Evolutionary conservation across 2,113 vertebrate species (phyloP).

Genomic region (Silurus meridionalis): DNA sequence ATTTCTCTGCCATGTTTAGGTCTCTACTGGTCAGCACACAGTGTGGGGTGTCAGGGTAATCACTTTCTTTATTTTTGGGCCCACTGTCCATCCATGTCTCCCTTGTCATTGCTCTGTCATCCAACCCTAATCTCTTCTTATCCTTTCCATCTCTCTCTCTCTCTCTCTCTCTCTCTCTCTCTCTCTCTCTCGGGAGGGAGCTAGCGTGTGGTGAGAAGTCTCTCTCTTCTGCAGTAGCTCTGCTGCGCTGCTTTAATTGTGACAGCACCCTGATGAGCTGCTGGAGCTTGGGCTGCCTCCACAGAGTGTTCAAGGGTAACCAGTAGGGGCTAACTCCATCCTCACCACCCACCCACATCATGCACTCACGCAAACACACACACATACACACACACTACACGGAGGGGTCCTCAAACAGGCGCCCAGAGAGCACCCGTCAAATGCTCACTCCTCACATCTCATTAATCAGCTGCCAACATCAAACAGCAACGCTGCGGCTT

Average conservation of each 20-base stretch:
- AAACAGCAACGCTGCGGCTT: conserved; percentile 55
- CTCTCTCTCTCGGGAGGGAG: conserved; percentile 52
- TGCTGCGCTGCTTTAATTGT: conserved; percentile 75
- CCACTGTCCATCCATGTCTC: conserved; percentile 25
- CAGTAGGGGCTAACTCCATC: conserved; percentile 62
- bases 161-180: conserved; percentile 21
- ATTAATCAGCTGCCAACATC: conserved; percentile 67
- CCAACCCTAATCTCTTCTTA: conserved; percentile 15
- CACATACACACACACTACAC: conserved; percentile 26
- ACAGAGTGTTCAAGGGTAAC: conserved; percentile 78
- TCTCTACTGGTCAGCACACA: not conserved
- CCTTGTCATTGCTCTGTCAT: conserved; percentile 10
- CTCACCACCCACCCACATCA: conserved; percentile 33
- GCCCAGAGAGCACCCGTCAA: conserved; percentile 61
- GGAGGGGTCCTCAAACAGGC: conserved; percentile 52
- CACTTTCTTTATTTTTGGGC: not conserved
- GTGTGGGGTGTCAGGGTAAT: not conserved
- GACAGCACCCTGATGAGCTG: conserved; percentile 72
- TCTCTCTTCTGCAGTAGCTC: conserved; percentile 65
- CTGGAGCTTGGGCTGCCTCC: conserved; percentile 63
- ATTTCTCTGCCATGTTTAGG: not conserved
- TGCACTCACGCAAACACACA: conserved; percentile 15
- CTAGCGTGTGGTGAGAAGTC: conserved; percentile 40
- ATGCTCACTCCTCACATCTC: conserved; percentile 60
- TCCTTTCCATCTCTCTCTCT: conserved; percentile 27